Base-by-base conservation (phyloP, 2,888 invertebrate genomes). In the Oscheius sp. region DNA sequence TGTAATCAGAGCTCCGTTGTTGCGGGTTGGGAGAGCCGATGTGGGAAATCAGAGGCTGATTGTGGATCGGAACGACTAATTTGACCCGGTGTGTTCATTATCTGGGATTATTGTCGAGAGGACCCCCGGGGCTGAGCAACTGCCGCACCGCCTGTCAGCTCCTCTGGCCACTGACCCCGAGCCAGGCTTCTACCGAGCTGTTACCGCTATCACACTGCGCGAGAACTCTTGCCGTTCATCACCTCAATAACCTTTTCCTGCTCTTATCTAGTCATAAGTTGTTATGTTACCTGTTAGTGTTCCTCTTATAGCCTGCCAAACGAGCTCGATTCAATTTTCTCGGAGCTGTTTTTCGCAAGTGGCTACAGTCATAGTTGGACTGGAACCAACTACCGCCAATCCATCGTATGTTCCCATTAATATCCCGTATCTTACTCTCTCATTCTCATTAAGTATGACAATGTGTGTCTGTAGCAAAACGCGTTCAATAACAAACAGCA, bases 11-110 rank as follows among this genome's bases (percentile, higher is more conserved):
- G 50, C 35, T 70, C 32, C 51, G 51, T 55, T 35, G 33, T 7
- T 5, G 21, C 47, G 42, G 70, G 21, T 70, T 70, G 37, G 48
- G 48, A 42, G 37, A 48, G 29, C 29, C 47, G 37, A 35, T 72
- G 60, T 55, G 62, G 62, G 63, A 72, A 63, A 51, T 70, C 70
- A 70, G 58, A 10, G 53, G 63, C 57, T 72, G 72, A 72, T 72
- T 72, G 72, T 63, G 72, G 51, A 51, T 48, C 72, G 72, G 72
- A 72, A 72, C 62, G 62, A 62, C 72, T 72, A 72, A 72, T 72
- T 72, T 72, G 63, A 72, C 72, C 72, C 72, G 72, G 72, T 72
- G 72, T 72, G 72, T 72, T 72, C 72, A 72, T 72, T 72, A 72
- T 72, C 60, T 59, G 51, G 62, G 72, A 72, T 72, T 72, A 72